phyloP scores from a whole-genome alignment of 2,888 invertebrate genomes.

The Achlya flavicornis region DNA sequence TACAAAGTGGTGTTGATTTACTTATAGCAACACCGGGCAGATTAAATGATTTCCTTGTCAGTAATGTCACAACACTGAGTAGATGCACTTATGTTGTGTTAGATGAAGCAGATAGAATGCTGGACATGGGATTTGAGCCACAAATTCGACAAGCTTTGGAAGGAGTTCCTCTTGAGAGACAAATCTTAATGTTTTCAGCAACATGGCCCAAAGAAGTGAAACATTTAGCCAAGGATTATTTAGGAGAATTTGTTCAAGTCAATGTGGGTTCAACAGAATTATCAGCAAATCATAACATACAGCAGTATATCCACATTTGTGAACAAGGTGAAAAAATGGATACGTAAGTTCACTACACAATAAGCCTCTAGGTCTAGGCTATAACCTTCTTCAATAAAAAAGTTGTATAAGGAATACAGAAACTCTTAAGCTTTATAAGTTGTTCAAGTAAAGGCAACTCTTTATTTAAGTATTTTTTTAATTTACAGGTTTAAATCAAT shows the following conservation, averaged over 20 bases:
- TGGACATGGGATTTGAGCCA: constrained; percentile 99
- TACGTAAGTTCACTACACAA: constrained; percentile 39
- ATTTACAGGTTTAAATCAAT: constrained; percentile 86
- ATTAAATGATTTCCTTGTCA: constrained; percentile 91
- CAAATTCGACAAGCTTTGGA: constrained; percentile 96
- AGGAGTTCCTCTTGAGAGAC: constrained; percentile 95
- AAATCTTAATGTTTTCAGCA: constrained; percentile 98
- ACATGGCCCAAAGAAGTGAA: constrained; percentile 99
- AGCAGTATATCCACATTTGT: constrained; percentile 92
- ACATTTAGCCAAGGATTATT: constrained; percentile 94
- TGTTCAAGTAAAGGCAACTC: too few relatives aligned
- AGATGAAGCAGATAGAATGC: constrained; percentile 97
- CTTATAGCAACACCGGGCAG: constrained; percentile 95
- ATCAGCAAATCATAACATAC: constrained; percentile 95
- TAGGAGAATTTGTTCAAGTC: constrained; percentile 94
- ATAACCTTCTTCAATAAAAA: too few relatives aligned
- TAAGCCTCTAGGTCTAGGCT: too few relatives aligned
- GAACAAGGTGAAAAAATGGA: constrained; percentile 90
- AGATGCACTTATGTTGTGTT: constrained; percentile 92
- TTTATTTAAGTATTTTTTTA: constrained; percentile 11
- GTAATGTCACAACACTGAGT: constrained; percentile 87
- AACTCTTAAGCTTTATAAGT: too few relatives aligned
- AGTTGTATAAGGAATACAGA: too few relatives aligned
- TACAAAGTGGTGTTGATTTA: constrained; percentile 90
- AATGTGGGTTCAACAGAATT: constrained; percentile 95